Conservation (phyloP, 2,888 invertebrate species). For the Argyresthia goedartella region DNA sequence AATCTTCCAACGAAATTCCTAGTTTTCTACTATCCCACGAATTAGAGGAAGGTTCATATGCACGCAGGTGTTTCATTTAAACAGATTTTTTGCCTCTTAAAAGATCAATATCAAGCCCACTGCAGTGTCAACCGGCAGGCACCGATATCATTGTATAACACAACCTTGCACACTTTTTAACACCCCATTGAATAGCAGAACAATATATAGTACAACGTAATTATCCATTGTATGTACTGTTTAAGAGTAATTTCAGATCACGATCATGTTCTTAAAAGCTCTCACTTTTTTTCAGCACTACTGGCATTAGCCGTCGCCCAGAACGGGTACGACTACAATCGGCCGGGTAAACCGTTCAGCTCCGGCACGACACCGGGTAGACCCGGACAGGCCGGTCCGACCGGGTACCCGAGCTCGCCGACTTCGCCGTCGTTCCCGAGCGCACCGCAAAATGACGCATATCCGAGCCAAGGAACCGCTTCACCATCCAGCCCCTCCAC, state of each 20-base stretch:
- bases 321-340: constrained; percentile 82
- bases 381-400: constrained; percentile 29
- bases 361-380: constrained; percentile 30
- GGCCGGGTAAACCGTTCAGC: constrained; percentile 74
- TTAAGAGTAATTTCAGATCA: neutral
- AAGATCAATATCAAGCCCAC: too few relatives aligned
- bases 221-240: neutral
- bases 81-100: too few relatives aligned
- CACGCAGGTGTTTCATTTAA: too few relatives aligned
- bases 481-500: constrained; percentile 34
- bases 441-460: constrained; percentile 28
- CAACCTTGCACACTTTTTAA: neutral
- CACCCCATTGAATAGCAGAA: neutral
- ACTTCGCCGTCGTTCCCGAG: constrained; percentile 33
- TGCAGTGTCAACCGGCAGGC: too few relatives aligned
- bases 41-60: too few relatives aligned
- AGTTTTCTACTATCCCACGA: too few relatives aligned
- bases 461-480: constrained; percentile 19
- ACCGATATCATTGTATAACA: too few relatives aligned
- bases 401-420: constrained; percentile 32
- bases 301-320: constrained; percentile 59
- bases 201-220: neutral
- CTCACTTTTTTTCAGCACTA: constrained; percentile 39
- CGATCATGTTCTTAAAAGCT: neutral
- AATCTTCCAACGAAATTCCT: too few relatives aligned